These are phyloP conservation scores for Amaurobius ferox DNA, from an alignment of 2,888 invertebrate species.

Conservation along the genomic window DNA sequence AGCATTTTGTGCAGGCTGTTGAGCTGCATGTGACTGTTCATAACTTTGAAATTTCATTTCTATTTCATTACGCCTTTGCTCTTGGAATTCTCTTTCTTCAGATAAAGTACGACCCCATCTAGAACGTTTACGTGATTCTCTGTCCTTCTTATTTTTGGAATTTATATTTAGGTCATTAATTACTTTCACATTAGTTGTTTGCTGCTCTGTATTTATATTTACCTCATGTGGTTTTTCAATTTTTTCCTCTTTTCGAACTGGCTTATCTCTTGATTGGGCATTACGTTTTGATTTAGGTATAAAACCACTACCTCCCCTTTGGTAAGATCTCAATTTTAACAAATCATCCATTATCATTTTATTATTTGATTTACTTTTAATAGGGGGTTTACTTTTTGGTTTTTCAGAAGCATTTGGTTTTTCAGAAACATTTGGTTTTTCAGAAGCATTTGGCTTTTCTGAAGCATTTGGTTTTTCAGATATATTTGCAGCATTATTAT, in stretches of 20 bases:
- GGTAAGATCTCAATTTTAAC: slow-evolving; percentile 24
- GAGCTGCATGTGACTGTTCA: slow-evolving; percentile 49
- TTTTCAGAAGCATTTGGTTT: not conserved
- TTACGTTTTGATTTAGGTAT: not conserved
- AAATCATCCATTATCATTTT: slow-evolving; percentile 27
- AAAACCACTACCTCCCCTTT: slow-evolving; percentile 22
- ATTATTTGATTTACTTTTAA: not conserved
- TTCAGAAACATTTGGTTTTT: not conserved
- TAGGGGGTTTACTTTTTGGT: not conserved
- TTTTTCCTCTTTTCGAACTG: not conserved
- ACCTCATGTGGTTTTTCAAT: not conserved
- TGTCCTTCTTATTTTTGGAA: slow-evolving; percentile 22
- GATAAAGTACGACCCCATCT: slow-evolving; percentile 66
- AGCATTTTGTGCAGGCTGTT: not conserved
- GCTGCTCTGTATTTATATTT: not conserved
- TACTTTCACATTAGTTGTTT: not conserved
- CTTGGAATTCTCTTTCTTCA: slow-evolving; percentile 60
- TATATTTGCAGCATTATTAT: not conserved
- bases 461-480: not conserved
- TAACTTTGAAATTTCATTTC: slow-evolving; percentile 58
- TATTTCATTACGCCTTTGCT: slow-evolving; percentile 49
- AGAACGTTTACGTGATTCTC: slow-evolving; percentile 43
- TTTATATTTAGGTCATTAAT: not conserved
- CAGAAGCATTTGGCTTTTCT: not conserved
- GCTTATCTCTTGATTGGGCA: not conserved